These are phyloP conservation scores for Bombus superbus DNA, from an alignment of 1,140 invertebrate genomes.

Conservation along the genomic window DNA sequence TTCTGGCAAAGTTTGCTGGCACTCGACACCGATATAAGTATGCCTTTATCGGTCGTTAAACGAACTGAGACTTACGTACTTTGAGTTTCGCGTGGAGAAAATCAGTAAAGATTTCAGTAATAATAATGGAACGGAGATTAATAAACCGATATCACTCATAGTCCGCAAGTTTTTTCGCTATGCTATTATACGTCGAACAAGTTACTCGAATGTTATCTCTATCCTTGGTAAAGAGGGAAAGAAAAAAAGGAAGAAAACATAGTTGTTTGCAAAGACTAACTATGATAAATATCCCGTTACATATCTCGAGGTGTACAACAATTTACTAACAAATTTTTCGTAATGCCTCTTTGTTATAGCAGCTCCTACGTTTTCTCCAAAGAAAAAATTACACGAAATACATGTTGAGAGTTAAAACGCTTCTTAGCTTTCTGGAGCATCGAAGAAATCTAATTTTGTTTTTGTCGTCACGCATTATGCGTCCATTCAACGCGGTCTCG, in stretches of 20 bases:
- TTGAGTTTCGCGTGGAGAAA: not conserved
- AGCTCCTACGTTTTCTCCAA: not conserved
- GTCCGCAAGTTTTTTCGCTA: not conserved
- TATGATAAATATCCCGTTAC: not conserved
- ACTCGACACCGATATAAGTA: constrained; percentile 66
- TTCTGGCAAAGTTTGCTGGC: constrained; percentile 80
- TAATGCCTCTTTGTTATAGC: not conserved
- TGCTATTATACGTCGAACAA: not conserved
- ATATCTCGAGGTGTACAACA: not conserved
- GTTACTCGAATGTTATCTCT: not conserved
- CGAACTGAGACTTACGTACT: constrained; percentile 36
- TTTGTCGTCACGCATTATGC: constrained; percentile 60
- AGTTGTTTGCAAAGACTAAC: not conserved
- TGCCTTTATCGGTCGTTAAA: constrained; percentile 62
- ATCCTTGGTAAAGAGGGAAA: too few species aligned
- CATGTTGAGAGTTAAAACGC: constrained; percentile 18
- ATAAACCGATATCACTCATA: not conserved
- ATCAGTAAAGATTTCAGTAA: constrained; percentile 7
- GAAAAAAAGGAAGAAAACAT: not conserved
- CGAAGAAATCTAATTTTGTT: constrained; percentile 62
- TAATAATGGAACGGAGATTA: constrained; percentile 28
- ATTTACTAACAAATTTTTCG: constrained; percentile 1
- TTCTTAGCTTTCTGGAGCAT: not conserved
- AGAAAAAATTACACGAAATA: constrained; percentile 15
- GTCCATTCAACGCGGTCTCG: constrained; percentile 55